Evolutionary conservation across 2,888 invertebrate species (phyloP).

Genomic region (Smittia sp.): DNA sequence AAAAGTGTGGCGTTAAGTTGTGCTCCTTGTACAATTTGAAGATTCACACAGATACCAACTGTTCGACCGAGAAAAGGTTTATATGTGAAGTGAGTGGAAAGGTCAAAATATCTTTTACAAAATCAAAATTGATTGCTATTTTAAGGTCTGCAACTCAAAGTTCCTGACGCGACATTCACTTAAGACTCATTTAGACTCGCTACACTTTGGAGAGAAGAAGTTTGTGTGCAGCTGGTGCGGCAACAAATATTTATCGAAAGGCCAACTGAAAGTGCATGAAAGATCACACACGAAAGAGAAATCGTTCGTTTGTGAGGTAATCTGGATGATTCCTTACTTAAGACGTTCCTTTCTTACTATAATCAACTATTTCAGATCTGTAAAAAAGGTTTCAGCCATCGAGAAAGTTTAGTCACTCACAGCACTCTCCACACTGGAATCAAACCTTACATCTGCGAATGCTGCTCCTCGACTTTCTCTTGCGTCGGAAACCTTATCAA

Average conservation of each 20-base stretch:
- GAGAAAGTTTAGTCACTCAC: conserved; percentile 55
- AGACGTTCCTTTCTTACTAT: too few relatives aligned
- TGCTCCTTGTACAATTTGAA: conserved; percentile 46
- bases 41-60: conserved; percentile 47
- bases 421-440: conserved; percentile 54
- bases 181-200: conserved; percentile 47
- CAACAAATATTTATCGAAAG: conserved; percentile 48
- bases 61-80: conserved; percentile 43
- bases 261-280: conserved; percentile 48
- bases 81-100: background rate
- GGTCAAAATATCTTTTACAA: too few relatives aligned
- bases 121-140: too few relatives aligned
- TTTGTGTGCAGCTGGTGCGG: conserved; percentile 50
- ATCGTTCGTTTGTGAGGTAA: conserved; percentile 1
- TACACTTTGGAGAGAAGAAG: conserved; percentile 48
- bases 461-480: conserved; percentile 55
- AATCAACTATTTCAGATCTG: background rate
- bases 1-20: conserved; percentile 47
- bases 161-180: conserved; percentile 48
- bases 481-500: conserved; percentile 56
- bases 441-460: conserved; percentile 53
- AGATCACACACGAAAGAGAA: conserved; percentile 48
- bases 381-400: conserved; percentile 51
- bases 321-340: background rate
- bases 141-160: conserved; percentile 45